Evolutionary conservation across 1,140 invertebrate genomes (phyloP).

Genomic region (Argopecten irradians): DNA sequence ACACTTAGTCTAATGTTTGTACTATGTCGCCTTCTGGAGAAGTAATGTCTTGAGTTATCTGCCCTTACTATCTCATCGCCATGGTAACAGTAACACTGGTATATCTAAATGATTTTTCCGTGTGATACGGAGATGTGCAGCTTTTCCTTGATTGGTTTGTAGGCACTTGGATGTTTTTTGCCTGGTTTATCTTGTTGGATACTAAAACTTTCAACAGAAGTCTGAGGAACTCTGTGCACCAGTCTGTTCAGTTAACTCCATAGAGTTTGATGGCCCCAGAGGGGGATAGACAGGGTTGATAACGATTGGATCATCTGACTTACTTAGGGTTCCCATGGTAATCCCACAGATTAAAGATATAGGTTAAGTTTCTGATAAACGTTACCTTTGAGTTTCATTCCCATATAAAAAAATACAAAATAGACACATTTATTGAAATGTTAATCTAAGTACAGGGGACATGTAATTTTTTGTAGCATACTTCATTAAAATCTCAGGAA

Average conservation of each 20-base stretch:
- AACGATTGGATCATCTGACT: background rate
- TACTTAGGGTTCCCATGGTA: background rate
- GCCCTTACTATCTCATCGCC: background rate
- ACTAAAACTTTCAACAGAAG: constrained; percentile 6
- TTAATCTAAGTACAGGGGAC: too few species aligned
- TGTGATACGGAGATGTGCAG: background rate
- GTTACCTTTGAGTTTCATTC: background rate
- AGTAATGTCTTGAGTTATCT: background rate
- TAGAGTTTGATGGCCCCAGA: background rate
- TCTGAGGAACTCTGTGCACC: background rate
- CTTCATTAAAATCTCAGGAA: background rate
- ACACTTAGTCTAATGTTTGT: background rate
- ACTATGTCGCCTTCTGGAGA: background rate
- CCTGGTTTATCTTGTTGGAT: background rate
- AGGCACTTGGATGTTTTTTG: background rate
- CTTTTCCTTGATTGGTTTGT: background rate
- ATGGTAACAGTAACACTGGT: background rate
- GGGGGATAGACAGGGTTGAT: background rate
- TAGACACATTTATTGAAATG: too few species aligned
- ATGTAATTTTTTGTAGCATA: constrained; percentile 12
- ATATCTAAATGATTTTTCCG: background rate
- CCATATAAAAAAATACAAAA: background rate
- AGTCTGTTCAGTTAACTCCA: background rate
- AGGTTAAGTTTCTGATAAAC: background rate
- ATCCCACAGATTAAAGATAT: background rate